Evolutionary conservation across 2,888 invertebrate genomes (phyloP), one percentile per base, ranked within the genome.

Genomic region (Ormyrus pomaceus): DNA sequence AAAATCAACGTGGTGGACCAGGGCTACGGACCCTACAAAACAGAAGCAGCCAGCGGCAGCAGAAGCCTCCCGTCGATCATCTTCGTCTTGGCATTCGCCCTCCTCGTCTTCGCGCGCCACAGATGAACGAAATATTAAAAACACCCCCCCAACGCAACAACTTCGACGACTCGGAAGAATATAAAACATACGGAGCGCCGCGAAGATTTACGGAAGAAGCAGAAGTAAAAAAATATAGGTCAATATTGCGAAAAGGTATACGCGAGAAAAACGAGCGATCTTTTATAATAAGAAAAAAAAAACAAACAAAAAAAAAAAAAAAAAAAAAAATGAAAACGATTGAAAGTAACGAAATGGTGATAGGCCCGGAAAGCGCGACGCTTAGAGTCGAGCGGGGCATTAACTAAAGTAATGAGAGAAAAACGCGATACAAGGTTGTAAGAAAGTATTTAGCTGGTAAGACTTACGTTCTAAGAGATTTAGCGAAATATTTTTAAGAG

Each of bases 1-100:
- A 98, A 97, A 91, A 97, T 98, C 85, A 94, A 96, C 90, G 95
- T 98, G 3, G 94, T 96, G 10, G 95, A 97, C 86, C 93, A 94
- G 0, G 95, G 95, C 8, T 91, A 91, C 84, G 90, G 89, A 79
- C 89, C 90, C 0, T 87, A 87, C 69, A 84, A 65, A 9, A 8
- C 70, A 6, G 76, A 62, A 53, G 73, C 34, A 4, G 34, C 79
- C 79, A 85, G 80, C 53, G 80, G 80, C 10, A 77, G 59, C n/a
- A 73, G 69, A 48, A 69, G 65, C 34, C 9, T 79, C 9, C 70
- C 86, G 13, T 72, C 84, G 66, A 61, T 69, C 13, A 10, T 83
- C 45, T 0, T 77, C 59, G 62, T 82, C 70, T 78, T 82, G 5
- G n/a, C 34, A 19, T 48, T 53, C 19, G 59, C 71, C 48, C 51